Evolutionary conservation across 2,797 vertebrate genomes (phyloP), one percentile per base, ranked within the genome.

Genomic region (Thunnus albacares): DNA sequence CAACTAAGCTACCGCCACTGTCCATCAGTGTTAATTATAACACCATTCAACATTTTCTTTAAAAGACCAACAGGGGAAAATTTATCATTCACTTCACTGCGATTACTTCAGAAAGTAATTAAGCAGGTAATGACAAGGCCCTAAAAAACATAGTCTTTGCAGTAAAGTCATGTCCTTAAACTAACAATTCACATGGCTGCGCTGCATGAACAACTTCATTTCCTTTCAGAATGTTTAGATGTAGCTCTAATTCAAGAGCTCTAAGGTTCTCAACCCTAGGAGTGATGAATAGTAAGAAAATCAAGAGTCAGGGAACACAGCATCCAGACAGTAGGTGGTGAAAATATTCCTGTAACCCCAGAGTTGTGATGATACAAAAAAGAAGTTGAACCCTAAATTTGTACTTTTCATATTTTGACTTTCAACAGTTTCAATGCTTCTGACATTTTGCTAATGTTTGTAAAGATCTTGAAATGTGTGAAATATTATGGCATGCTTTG

Each of bases 1-100:
- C 26, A 57, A 47, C 24, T n/a, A 38, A 75, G 17, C 52, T 15
- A 28, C 66, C 69, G 26, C 56, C 2, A 3, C 14, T 51, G 52
- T 33, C 51, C 1, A 15, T 75, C 45, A 72, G 20, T 41, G 47
- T 61, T 67, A 73, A 85, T 81, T 58, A 64, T 28, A 67, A 47
- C 41, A 17, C 2, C 3, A 33, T 30, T 81, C 1, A 24, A 75
- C 33, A 13, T 72, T 30, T 67, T 49, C 77, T 78, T 51, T 17
- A 49, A 49, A 67, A 47, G 52, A 17, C 18, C 30, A 76, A 24
- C 73, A 9, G 28, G 2, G 41, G 24, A 65, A 70, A 56, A 66
- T 53, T 12, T 12, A 52, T 74, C 13, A 67, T 58, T 72, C 26
- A 43, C 17, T 41, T 80, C 35, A 55, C 4, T 55, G 26, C n/a